Evolutionary conservation across 2,888 invertebrate species (phyloP).

Genomic region (Euproctis similis): DNA sequence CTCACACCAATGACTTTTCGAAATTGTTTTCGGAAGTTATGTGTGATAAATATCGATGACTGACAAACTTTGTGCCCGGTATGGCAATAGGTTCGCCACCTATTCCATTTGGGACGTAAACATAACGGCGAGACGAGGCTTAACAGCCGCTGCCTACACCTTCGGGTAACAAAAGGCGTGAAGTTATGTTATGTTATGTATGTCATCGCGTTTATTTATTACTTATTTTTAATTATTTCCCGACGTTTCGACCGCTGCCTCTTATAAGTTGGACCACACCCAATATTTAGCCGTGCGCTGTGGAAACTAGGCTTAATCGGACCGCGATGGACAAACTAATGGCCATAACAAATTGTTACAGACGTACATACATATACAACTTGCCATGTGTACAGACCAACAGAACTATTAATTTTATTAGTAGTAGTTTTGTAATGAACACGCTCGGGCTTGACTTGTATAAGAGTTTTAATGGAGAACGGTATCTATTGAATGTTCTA

Average conservation of each 20-base stretch:
- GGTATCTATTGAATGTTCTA: constrained; percentile 13
- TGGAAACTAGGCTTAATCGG: constrained; percentile 40
- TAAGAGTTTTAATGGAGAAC: constrained; percentile 11
- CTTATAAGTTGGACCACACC: constrained; percentile 22
- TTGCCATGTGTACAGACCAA: constrained; percentile 28
- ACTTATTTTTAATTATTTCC: too few relatives aligned
- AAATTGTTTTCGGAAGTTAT: too few relatives aligned
- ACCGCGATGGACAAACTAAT: constrained; percentile 37
- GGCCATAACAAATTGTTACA: constrained; percentile 48
- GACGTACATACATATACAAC: constrained; percentile 22
- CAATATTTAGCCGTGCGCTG: constrained; percentile 30
- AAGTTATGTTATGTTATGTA: too few relatives aligned
- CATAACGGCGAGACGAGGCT: too few relatives aligned
- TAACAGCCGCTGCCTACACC: too few relatives aligned
- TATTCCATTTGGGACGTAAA: too few relatives aligned
- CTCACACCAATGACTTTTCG: too few relatives aligned
- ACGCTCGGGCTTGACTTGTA: constrained; percentile 6
- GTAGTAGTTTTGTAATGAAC: constrained; percentile 30
- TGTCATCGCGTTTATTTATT: too few relatives aligned
- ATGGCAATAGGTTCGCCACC: too few relatives aligned
- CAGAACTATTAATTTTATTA: constrained; percentile 34
- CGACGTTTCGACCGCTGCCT: constrained; percentile 3
- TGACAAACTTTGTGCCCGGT: too few relatives aligned
- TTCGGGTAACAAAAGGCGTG: too few relatives aligned
- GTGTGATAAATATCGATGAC: too few relatives aligned